These are phyloP conservation scores for Dioctria rufipes DNA, from an alignment of 2,888 invertebrate genomes.

Conservation along the genomic window DNA sequence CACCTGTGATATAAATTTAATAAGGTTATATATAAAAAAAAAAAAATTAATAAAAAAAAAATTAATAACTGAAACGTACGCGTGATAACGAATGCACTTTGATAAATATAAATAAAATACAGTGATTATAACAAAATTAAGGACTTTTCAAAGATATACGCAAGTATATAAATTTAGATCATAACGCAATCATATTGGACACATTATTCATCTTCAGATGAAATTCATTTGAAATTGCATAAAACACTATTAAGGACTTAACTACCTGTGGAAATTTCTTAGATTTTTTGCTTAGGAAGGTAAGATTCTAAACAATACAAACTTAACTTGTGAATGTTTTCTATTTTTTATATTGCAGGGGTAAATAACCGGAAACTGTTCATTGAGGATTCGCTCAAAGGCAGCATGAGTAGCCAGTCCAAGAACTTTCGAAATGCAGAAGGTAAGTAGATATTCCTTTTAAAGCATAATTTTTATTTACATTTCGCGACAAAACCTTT, in stretches of 20 bases:
- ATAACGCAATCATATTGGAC: too few relatives aligned
- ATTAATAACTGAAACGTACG: constrained; percentile 62
- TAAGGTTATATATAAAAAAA: constrained; percentile 65
- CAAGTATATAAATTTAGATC: not conserved
- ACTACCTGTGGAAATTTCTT: constrained; percentile 1
- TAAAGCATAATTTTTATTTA: too few relatives aligned
- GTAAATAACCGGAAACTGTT: constrained; percentile 3
- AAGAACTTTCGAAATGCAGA: constrained; percentile 70
- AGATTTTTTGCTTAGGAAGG: constrained; percentile 20
- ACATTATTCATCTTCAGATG: not conserved
- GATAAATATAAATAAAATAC: constrained; percentile 40
- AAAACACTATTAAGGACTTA: not conserved
- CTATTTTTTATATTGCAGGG: constrained; percentile 51
- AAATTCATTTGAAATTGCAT: not conserved
- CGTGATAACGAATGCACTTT: constrained; percentile 53
- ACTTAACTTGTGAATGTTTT: not conserved
- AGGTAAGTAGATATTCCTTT: constrained; percentile 63
- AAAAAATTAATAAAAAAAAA: constrained; percentile 66
- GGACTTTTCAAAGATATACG: constrained; percentile 32
- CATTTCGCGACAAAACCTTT: too few relatives aligned
- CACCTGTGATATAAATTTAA: constrained; percentile 58
- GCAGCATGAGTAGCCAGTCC: constrained; percentile 70
- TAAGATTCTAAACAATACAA: constrained; percentile 28
- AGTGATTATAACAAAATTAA: constrained; percentile 45
- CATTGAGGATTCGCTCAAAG: constrained; percentile 43